These are phyloP conservation scores for Platorchestia sp. DNA, from an alignment of 1,140 invertebrate species.

Conservation along the genomic window DNA sequence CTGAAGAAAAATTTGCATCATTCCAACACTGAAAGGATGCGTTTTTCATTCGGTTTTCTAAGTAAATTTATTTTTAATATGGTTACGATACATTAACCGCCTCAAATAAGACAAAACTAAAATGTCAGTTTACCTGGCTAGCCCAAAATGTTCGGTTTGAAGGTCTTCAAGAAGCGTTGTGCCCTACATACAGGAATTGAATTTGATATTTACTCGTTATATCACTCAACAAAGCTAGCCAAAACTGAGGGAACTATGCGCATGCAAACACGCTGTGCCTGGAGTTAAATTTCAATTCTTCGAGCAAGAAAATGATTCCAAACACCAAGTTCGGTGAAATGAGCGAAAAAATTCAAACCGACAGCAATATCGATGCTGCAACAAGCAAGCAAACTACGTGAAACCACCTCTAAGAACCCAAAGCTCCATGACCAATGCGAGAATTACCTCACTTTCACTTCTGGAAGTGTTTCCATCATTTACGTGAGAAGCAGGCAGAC, in stretches of 20 bases:
- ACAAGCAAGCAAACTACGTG: conserved; percentile 15
- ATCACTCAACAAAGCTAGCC: neutral
- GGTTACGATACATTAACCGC: too few species aligned
- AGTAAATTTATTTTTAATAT: too few species aligned
- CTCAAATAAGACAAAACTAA: neutral
- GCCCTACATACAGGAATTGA: neutral
- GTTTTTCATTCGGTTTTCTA: too few species aligned
- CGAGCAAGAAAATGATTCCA: neutral
- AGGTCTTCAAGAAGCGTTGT: too few species aligned
- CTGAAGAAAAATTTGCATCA: too few species aligned
- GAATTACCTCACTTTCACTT: conserved; percentile 51
- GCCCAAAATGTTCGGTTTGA: neutral
- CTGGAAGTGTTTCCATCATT: conserved; percentile 15
- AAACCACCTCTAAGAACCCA: neutral
- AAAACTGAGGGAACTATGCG: neutral
- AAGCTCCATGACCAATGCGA: conserved; percentile 34
- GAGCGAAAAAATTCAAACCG: neutral
- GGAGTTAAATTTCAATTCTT: neutral
- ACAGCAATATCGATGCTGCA: neutral
- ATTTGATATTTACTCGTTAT: neutral
- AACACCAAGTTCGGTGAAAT: neutral
- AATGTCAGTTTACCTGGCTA: neutral
- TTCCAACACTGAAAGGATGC: too few species aligned
- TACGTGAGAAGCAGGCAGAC: neutral
- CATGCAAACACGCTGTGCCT: neutral